Base-by-base conservation (phyloP, 2,797 vertebrate genomes). In the Thalassophryne amazonica region DNA sequence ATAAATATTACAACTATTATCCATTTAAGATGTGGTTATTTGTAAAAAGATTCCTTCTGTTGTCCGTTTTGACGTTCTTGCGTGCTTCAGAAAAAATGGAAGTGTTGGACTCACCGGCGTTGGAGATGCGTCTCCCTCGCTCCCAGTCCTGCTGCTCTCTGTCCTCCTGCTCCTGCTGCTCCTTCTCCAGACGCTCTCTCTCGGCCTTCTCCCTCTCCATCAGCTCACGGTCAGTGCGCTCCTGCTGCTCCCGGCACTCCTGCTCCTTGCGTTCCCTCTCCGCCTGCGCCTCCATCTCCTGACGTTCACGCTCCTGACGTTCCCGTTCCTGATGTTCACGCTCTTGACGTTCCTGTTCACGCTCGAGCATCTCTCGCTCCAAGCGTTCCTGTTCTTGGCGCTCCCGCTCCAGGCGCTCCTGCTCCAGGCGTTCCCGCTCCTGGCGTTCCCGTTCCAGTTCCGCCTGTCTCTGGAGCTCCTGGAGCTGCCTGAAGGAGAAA, bases 71-170 rank as follows among this genome's bases (percentile, higher is more conserved):
- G n/a, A n/a, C n/a, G n/a, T n/a, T n/a, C n/a, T n/a, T n/a, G n/a
- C n/a, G n/a, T n/a, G n/a, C n/a, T n/a, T n/a, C n/a, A n/a, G n/a
- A 31, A n/a, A 22, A 37, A 22, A 23, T 13, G 9, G 32, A 22
- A 11, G 32, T 3, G 31, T 2, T 14, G 36, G 27, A 73, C 96
- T 97, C 91, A 99, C 97, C 97, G 2, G 94, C 87, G 51, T 88
- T 94, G 18, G 95, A 92, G 70, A 91, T 73, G 75, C 95, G 93
- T 73, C 94, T 91, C 63, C 95, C 95, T 80, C 92, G 91, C 69
- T 99, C 97, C 90, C 95, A 95, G 71, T 97, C 94, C 83, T 92
- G 76, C 71, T 94, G 94, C 54, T 98, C 95, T 86, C 92, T 90
- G 78, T 91, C 89, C 56, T 81, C 37, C 73, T 85, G 82, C 74